phyloP scores from a whole-genome alignment of 2,797 vertebrate species.

The Antennarius maculatus region DNA sequence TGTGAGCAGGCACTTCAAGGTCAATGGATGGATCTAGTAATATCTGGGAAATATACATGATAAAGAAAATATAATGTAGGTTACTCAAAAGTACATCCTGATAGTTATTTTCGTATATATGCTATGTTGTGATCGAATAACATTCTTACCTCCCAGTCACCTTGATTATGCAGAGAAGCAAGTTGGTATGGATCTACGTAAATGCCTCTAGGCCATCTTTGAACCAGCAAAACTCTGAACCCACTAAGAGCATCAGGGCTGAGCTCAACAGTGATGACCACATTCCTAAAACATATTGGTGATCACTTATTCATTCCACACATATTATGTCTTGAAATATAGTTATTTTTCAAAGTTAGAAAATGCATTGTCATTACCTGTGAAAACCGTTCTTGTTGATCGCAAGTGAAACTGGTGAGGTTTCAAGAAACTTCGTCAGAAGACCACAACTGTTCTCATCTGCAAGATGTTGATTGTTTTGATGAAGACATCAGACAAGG shows the following conservation, averaged over 20 bases:
- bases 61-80: neutral
- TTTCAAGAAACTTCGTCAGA: slow-evolving; percentile 58
- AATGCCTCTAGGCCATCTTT: slow-evolving; percentile 83
- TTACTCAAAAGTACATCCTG: neutral
- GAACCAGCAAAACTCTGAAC: slow-evolving; percentile 78
- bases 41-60: slow-evolving; percentile 71
- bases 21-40: slow-evolving; percentile 82
- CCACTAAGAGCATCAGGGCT: slow-evolving; percentile 50
- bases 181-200: slow-evolving; percentile 92
- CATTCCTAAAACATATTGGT: slow-evolving; percentile 80
- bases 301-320: neutral
- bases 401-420: slow-evolving; percentile 78
- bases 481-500: neutral
- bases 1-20: slow-evolving; percentile 89
- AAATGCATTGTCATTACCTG: slow-evolving; percentile 76
- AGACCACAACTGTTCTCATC: slow-evolving; percentile 70
- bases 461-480: slow-evolving; percentile 44
- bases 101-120: slow-evolving; percentile 6
- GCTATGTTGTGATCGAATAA: neutral
- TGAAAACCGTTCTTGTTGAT: slow-evolving; percentile 90
- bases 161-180: slow-evolving; percentile 79
- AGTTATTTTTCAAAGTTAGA: neutral
- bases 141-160: slow-evolving; percentile 84
- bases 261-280: slow-evolving; percentile 81
- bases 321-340: neutral